phyloP scores from a whole-genome alignment of 1,140 invertebrate species.

The Pogonognathellus flavescens region DNA sequence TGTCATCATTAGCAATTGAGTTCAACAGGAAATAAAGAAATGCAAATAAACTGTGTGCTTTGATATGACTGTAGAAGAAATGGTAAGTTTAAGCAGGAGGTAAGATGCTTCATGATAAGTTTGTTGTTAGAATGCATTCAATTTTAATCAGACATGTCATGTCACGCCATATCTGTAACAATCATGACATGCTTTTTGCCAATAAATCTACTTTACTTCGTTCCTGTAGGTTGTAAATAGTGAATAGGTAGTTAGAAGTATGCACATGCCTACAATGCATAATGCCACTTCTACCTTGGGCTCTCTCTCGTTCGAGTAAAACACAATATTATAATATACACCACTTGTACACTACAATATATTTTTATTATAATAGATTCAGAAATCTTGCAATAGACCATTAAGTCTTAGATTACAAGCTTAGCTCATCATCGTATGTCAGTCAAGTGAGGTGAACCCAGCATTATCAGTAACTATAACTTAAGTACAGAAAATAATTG shows the following conservation, averaged over 20 bases:
- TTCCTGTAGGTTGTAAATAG: too few relatives aligned
- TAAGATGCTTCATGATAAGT: constrained; percentile 12
- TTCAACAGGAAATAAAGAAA: constrained; percentile 25
- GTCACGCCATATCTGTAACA: constrained; percentile 6
- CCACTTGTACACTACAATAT: not conserved
- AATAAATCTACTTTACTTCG: not conserved
- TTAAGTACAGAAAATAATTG: not conserved
- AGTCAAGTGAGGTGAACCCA: not conserved
- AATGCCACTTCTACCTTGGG: not conserved
- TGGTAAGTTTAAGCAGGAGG: constrained; percentile 2
- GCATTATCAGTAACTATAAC: not conserved
- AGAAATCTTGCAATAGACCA: not conserved
- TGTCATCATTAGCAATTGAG: constrained; percentile 10
- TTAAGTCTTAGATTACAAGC: too few relatives aligned
- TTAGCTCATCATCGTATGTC: too few relatives aligned
- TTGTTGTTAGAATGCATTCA: constrained; percentile 8
- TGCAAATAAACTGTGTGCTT: not conserved
- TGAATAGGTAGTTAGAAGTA: too few relatives aligned
- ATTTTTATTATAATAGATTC: not conserved
- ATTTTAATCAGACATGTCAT: constrained; percentile 34
- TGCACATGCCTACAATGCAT: too few relatives aligned
- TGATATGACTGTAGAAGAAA: not conserved
- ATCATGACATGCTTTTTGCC: constrained; percentile 12
- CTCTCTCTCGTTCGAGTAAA: not conserved
- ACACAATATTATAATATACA: not conserved